Conservation (phyloP, 1,140 invertebrate genomes). For the Dreissena rostriformis region DNA sequence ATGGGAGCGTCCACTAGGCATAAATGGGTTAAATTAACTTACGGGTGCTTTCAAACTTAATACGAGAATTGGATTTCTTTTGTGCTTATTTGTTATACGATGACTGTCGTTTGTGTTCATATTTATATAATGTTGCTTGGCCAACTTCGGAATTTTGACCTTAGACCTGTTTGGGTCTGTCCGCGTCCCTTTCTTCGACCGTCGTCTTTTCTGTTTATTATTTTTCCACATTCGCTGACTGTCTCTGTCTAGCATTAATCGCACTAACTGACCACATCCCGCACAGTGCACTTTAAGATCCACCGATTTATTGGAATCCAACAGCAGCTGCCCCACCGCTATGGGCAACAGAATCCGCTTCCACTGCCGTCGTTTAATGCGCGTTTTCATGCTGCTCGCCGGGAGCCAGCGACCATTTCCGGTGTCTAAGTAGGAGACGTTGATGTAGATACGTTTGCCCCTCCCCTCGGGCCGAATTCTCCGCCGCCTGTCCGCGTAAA, state of each 20-base stretch:
- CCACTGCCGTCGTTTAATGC: constrained; percentile 47
- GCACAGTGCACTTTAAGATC: constrained; percentile 41
- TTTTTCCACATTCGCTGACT: no score
- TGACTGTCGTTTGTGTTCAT: no score
- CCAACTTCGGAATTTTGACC: no score
- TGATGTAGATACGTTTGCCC: constrained; percentile 44
- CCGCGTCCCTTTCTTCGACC: no score
- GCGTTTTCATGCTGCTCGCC: constrained; percentile 19
- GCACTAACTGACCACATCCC: constrained; percentile 46
- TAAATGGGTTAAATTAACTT: no score
- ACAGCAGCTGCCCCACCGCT: constrained; percentile 20
- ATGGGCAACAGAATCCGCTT: constrained; percentile 46
- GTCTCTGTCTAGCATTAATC: constrained; percentile 32
- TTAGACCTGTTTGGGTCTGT: no score
- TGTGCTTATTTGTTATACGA: no score
- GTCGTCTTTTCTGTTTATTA: no score
- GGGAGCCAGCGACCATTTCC: constrained; percentile 16
- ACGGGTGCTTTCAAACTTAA: no score
- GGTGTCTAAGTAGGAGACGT: constrained; percentile 9
- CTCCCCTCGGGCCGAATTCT: constrained; percentile 28
- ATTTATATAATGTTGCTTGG: no score
- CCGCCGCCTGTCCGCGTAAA: constrained; percentile 30
- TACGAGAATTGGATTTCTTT: no score
- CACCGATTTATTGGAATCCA: constrained; percentile 19
- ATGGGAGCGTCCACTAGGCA: no score